Percentiles rank a stretch among this genome's conserved stretches.
These are phyloP conservation scores for Hyles vespertilio DNA, from an alignment of 1,140 invertebrate species.

Conservation along the genomic window DNA sequence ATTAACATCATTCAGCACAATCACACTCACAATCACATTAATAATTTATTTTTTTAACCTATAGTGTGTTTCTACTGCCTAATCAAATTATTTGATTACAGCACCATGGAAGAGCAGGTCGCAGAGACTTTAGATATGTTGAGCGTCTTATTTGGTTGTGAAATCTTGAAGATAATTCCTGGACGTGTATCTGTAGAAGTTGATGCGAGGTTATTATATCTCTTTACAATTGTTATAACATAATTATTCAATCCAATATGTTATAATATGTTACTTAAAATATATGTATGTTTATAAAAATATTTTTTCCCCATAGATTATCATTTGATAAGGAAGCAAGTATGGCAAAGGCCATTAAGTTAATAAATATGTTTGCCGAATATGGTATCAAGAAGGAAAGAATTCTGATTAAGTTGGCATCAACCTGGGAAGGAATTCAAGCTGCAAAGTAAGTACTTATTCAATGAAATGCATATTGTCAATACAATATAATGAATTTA, in stretches of 20 bases:
- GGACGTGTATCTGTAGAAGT: constrained; percentile 99
- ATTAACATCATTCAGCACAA: too few relatives aligned
- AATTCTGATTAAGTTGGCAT: constrained; percentile 97
- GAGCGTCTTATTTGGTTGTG: constrained; percentile 96
- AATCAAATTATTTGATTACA: constrained; percentile 72
- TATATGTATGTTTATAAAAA: too few relatives aligned
- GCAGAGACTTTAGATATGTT: constrained; percentile 93
- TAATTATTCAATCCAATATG: too few relatives aligned
- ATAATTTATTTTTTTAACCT: too few relatives aligned
- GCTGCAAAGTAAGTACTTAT: constrained; percentile 89
- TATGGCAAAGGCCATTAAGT: constrained; percentile 90
- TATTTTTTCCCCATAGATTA: constrained; percentile 84
- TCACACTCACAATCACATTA: too few relatives aligned
- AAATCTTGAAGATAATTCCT: constrained; percentile 98
- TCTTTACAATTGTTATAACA: neutral
- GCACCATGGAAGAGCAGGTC: constrained; percentile 82
- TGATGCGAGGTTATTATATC: constrained; percentile 87
- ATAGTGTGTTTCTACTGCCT: too few relatives aligned
- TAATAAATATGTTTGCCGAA: constrained; percentile 94
- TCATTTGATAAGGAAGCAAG: constrained; percentile 96
- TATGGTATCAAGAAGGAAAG: constrained; percentile 93
- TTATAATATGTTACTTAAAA: neutral
- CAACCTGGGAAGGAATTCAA: constrained; percentile 99
- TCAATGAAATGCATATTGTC: too few relatives aligned
- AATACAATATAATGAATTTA: too few relatives aligned